Conservation (phyloP, 2,888 invertebrate species). For the Himalopsyche anomala region DNA sequence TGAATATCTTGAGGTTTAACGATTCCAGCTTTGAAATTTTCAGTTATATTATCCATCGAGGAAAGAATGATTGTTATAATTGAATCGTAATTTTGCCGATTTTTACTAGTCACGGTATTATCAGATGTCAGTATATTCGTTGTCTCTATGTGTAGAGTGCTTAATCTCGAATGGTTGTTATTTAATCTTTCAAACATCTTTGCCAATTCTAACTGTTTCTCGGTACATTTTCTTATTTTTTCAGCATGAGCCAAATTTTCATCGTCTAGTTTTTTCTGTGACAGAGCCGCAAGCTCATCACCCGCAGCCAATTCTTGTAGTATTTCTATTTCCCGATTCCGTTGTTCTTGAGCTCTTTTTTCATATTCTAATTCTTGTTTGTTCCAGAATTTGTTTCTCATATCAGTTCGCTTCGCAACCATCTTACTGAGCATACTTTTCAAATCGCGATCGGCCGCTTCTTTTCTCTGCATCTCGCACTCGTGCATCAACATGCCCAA, state of each 20-base stretch:
- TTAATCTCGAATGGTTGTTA: conserved; percentile 78
- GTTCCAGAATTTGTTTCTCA: conserved; percentile 69
- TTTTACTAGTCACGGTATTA: conserved; percentile 71
- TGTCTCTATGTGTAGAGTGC: conserved; percentile 77
- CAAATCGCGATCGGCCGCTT: conserved; percentile 67
- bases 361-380: conserved; percentile 72
- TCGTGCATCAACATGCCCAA: conserved; percentile 58
- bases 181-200: conserved; percentile 77
- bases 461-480: conserved; percentile 59
- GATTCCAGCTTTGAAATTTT: conserved; percentile 72
- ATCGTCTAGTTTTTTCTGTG: conserved; percentile 74
- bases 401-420: conserved; percentile 71
- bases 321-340: conserved; percentile 68
- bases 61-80: conserved; percentile 71
- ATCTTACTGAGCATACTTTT: conserved; percentile 72
- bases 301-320: conserved; percentile 69
- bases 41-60: conserved; percentile 74
- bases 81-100: conserved; percentile 73
- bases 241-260: conserved; percentile 75
- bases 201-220: conserved; percentile 75
- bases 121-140: conserved; percentile 71
- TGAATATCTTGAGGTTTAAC: conserved; percentile 76
- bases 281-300: conserved; percentile 73
- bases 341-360: conserved; percentile 54
- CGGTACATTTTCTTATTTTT: conserved; percentile 75